A percentile compares a stretch with the other conserved stretches of the same genome.
phyloP scores from a whole-genome alignment of 2,113 vertebrate species.

The Sinosuthora webbiana region DNA sequence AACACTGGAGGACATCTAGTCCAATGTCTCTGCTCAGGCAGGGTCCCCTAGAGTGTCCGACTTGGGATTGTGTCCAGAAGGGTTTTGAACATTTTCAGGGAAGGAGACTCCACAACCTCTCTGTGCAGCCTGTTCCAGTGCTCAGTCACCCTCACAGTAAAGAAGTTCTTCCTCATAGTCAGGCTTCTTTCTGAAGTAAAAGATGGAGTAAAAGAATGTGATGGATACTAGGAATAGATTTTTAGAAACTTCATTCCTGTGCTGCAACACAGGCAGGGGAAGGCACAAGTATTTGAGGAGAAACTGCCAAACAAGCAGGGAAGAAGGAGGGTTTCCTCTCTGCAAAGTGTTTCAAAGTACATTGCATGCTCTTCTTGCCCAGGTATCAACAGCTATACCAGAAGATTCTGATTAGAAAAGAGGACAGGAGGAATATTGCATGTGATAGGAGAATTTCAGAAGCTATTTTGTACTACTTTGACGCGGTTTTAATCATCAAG shows the following conservation, averaged over 20 bases:
- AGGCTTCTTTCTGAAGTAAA: neutral
- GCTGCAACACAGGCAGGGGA: neutral
- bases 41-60: neutral
- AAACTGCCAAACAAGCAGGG: conserved; percentile 40
- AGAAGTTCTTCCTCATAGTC: neutral
- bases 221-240: neutral
- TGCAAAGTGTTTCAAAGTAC: neutral
- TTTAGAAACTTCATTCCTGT: neutral
- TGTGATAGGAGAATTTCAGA: neutral
- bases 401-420: neutral
- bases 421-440: neutral
- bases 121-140: neutral
- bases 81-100: neutral
- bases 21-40: neutral
- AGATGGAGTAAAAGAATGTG: neutral
- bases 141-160: neutral
- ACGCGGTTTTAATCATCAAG: neutral
- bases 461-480: neutral
- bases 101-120: neutral
- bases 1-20: neutral
- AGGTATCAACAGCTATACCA: neutral
- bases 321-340: neutral
- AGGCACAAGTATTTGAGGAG: neutral
- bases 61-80: neutral
- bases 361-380: neutral